Evolutionary conservation across 2,888 invertebrate genomes (phyloP), one percentile per base, ranked within the genome.

Genomic region (Stenoptilia bipunctidactyla): DNA sequence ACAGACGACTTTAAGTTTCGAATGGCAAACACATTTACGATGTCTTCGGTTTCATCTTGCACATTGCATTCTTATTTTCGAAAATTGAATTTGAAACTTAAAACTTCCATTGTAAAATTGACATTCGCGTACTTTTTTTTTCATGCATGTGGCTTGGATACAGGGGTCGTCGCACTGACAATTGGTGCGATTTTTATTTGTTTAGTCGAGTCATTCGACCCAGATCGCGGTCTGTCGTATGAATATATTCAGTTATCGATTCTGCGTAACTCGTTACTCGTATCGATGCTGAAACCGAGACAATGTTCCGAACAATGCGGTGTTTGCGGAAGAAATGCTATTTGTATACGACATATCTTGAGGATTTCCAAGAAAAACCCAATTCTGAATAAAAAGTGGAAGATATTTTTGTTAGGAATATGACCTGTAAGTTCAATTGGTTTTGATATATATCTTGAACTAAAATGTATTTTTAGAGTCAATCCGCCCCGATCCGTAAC

Each of bases 231-330:
- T 58, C 59, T 50, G 50, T 58, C 27, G 77, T 77, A 79, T 82
- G 80, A 79, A 80, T 79, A 80, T 80, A 82, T 80, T 77, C 77
- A 65, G 69, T 59, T 77, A 83, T 83, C 77, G 82, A 83, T 83
- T 76, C 58, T 60, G 62, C 63, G 68, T 75, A 72, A 20, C 20
- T 5, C 20, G 73, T 73, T 70, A 71, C 63, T 74, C 67, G 70
- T 76, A 74, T 73, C 63, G 61, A 56, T 62, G 58, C 49, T 54
- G 55, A 53, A 10, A 55, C 56, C 56, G 55, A 53, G 54, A 55
- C 55, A 51, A 20, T 20, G 20, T 8, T n/a, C 20, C 8, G 20
- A 34, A 36, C 15, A 27, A 13, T 34, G 34, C 13, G 13, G 12
- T 5, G 34, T 20, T 20, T 20, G 8, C 20, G 20, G 20, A 20